Evolutionary conservation across 2,113 vertebrate genomes (phyloP).

Genomic region (Podocnemis expansa): DNA sequence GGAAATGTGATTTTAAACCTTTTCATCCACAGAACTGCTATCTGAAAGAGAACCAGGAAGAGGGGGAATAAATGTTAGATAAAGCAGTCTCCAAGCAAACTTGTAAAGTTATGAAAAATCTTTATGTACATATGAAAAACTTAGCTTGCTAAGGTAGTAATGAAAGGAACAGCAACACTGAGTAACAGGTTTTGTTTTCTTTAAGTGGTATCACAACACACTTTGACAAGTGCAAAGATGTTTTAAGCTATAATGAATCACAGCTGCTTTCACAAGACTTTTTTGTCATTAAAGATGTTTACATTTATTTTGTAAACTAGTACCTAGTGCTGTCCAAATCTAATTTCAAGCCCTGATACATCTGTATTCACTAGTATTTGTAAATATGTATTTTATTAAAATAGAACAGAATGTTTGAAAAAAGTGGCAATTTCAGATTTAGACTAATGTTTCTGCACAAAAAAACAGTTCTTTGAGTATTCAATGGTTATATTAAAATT

Average conservation of each 20-base stretch:
- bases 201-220: background rate
- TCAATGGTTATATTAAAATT: background rate
- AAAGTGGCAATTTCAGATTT: background rate
- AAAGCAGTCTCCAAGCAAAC: conserved; percentile 47
- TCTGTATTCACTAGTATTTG: background rate
- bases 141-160: background rate
- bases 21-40: conserved; percentile 93
- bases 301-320: background rate
- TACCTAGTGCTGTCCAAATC: background rate
- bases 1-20: conserved; percentile 89
- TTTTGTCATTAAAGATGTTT: background rate
- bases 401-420: background rate
- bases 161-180: background rate
- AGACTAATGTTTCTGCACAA: background rate
- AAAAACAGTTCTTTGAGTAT: background rate
- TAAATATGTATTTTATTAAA: background rate
- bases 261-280: background rate
- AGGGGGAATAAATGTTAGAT: conserved; percentile 82
- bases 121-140: background rate
- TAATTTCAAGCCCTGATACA: background rate
- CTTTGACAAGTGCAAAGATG: background rate
- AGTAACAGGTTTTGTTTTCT: background rate
- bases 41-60: conserved; percentile 92
- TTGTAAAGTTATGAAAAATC: conserved; percentile 23
- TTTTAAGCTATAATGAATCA: background rate